These are phyloP conservation scores for Rhinella marina DNA, from an alignment of 2,797 vertebrate genomes.

Conservation along the genomic window DNA sequence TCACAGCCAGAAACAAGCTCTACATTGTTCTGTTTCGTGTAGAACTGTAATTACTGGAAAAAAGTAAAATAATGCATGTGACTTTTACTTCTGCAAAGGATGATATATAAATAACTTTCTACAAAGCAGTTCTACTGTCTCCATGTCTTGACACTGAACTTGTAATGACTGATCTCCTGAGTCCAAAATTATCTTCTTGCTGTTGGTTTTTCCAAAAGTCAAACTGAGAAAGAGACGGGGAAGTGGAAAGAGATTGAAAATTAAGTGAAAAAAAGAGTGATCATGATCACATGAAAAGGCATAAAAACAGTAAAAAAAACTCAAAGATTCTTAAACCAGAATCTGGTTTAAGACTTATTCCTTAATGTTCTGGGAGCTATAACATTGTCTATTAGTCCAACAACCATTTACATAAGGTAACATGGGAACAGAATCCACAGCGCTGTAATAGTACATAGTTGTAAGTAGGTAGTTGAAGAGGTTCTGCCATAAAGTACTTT, in stretches of 20 bases:
- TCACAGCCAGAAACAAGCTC: no score
- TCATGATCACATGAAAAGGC: slow-evolving; percentile 9
- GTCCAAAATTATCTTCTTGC: slow-evolving; percentile 18
- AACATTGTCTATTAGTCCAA: neutral
- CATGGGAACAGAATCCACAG: neutral
- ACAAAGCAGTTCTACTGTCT: slow-evolving; percentile 29
- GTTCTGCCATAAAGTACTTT: no score
- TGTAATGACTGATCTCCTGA: slow-evolving; percentile 42
- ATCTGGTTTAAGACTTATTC: neutral
- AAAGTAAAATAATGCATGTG: neutral
- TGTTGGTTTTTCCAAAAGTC: slow-evolving; percentile 50
- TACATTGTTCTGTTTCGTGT: neutral
- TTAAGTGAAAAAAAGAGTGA: neutral
- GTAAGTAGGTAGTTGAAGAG: no score
- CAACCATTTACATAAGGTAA: slow-evolving; percentile 4
- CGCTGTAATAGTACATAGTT: no score
- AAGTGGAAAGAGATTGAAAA: slow-evolving; percentile 17
- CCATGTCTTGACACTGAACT: slow-evolving; percentile 23
- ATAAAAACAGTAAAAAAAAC: slow-evolving; percentile 13
- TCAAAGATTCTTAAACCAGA: neutral
- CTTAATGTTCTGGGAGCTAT: neutral
- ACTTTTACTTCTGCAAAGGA: slow-evolving; percentile 1
- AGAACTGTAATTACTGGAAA: neutral
- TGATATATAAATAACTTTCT: slow-evolving; percentile 20
- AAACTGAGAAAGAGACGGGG: slow-evolving; percentile 19